These are phyloP conservation scores for Pteromalus puparum DNA, from an alignment of 1,140 invertebrate species.

Conservation along the genomic window DNA sequence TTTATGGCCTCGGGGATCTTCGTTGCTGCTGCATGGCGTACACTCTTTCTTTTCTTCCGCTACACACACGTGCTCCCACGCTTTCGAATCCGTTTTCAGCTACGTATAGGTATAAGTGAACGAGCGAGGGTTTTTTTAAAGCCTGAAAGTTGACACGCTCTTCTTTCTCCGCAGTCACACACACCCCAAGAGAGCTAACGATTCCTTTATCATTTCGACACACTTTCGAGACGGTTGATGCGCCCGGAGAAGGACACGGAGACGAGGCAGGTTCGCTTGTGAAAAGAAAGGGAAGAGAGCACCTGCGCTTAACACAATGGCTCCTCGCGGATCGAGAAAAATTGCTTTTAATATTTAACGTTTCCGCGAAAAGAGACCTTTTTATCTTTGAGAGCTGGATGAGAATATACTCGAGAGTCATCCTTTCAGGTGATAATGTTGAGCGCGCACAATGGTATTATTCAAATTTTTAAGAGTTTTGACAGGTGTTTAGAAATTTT, in stretches of 20 bases:
- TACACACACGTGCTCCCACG: constrained; percentile 53
- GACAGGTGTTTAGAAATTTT: neutral
- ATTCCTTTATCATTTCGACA: constrained; percentile 66
- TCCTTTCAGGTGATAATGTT: constrained; percentile 6
- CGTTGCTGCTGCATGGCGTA: constrained; percentile 11
- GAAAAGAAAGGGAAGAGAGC: neutral
- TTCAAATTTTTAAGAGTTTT: neutral
- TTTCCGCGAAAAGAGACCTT: neutral
- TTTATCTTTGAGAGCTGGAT: neutral
- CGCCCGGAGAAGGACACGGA: no score
- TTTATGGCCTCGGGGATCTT: constrained; percentile 66
- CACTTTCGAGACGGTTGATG: constrained; percentile 55
- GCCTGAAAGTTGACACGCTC: constrained; percentile 61
- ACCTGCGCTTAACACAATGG: neutral
- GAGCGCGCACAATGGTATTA: neutral
- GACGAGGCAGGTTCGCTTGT: neutral
- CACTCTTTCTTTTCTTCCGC: constrained; percentile 4
- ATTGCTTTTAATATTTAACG: constrained; percentile 22
- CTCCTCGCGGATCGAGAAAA: neutral
- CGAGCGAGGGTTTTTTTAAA: constrained; percentile 27
- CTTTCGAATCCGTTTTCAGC: constrained; percentile 43
- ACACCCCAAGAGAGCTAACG: constrained; percentile 43
- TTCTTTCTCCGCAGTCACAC: constrained; percentile 10
- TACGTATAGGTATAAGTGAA: no score
- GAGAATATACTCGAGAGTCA: neutral